Evolutionary conservation across 2,797 vertebrate genomes (phyloP), one percentile per base, ranked within the genome.

Genomic region (Liparis tanakae): DNA sequence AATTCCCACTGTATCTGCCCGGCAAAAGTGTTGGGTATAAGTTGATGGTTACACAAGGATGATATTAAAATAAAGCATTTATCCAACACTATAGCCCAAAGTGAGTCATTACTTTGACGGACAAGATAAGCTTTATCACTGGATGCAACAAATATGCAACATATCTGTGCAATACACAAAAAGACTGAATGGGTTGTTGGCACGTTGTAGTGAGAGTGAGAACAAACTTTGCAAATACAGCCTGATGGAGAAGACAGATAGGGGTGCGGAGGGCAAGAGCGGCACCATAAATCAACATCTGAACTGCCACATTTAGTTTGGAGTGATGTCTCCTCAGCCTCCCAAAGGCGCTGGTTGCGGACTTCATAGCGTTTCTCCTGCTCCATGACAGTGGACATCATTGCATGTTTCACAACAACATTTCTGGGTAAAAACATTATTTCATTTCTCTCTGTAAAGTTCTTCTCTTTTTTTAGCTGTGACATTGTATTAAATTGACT

Each of bases 271-370:
- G 88, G 88, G 87, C 79, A 86, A 85, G 68, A 85, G 83, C 85
- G 88, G 80, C 72, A 82, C 79, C 83, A 92, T 90, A 92, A 93
- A 94, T 93, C 92, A 93, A 88, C 89, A 90, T 92, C 88, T 82
- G 70, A 87, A 82, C 87, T 91, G 91, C 89, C 92, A 91, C 84
- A 87, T 88, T 82, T 73, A 71, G 77, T 93, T 88, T 88, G 68
- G 70, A 78, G 76, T 83, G 84, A 91, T 75, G 85, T 88, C 84
- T 85, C 75, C 65, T 82, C 85, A 81, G 62, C 46, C 61, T 84
- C 85, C 85, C 74, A 64, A 76, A 83, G 80, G 86, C 83, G 70
- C 71, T 72, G 54, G 51, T 70, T 72, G 75, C 62, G 83, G 76
- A 85, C 76, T 80, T 87, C 66, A 87, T 76, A 87, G 84, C 62